Evolutionary conservation across 2,113 vertebrate species (phyloP).

Genomic region (Melanotaenia duboulayi): DNA sequence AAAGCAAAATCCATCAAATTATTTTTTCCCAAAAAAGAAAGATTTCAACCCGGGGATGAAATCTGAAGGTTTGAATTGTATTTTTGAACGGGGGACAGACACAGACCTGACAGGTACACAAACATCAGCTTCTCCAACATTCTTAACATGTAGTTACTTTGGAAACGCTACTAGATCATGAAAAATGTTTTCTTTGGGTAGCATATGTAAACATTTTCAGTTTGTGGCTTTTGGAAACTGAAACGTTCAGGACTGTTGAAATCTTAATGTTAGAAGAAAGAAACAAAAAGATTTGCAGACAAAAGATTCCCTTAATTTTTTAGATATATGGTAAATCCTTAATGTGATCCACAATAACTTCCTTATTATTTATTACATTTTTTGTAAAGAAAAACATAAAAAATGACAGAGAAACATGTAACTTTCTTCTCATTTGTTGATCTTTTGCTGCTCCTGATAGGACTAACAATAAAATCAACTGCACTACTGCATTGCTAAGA

Average conservation of each 20-base stretch:
- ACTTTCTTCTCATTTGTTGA: too few relatives aligned
- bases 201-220: constrained; percentile 2
- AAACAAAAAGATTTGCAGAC: not conserved
- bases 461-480: too few relatives aligned
- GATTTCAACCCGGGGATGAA: too few relatives aligned
- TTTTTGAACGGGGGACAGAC: too few relatives aligned
- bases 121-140: constrained; percentile 30
- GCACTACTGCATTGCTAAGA: too few relatives aligned
- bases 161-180: not conserved
- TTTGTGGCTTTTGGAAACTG: constrained; percentile 19
- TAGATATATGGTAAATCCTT: too few relatives aligned
- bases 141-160: constrained; percentile 3
- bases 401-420: too few relatives aligned
- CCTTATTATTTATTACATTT: too few relatives aligned
- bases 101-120: constrained; percentile 46
- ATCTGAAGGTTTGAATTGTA: not conserved
- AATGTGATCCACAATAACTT: too few relatives aligned
- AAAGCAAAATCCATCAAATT: not conserved
- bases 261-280: not conserved
- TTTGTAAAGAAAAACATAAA: too few relatives aligned
- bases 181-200: not conserved
- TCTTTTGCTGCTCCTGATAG: too few relatives aligned
- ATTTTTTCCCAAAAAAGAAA: not conserved
- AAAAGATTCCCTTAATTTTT: too few relatives aligned
- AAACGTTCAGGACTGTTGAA: constrained; percentile 21